Evolutionary conservation across 2,113 vertebrate species (phyloP).

Genomic region (Oncorhynchus gorbuscha): DNA sequence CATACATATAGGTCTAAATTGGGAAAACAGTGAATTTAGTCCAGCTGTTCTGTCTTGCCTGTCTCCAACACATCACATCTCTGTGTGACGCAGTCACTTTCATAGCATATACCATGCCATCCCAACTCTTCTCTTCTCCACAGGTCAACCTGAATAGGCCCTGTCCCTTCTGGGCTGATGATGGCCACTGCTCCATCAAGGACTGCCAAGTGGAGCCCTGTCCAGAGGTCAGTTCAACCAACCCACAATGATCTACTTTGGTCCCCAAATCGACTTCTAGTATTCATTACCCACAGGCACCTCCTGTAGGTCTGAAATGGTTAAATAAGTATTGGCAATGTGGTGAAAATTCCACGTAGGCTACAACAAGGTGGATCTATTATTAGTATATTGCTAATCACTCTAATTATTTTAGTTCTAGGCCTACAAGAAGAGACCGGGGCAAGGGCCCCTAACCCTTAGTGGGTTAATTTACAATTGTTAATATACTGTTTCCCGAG

Average conservation of each 20-base stretch:
- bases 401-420: background rate
- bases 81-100: too few species aligned
- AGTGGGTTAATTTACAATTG: too few species aligned
- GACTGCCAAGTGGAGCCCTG: slow-evolving; percentile 96
- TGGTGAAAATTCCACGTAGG: background rate
- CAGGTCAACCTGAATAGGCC: slow-evolving; percentile 95
- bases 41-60: too few species aligned
- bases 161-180: slow-evolving; percentile 94
- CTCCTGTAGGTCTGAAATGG: background rate
- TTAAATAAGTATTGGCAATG: background rate
- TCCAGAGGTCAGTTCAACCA: slow-evolving; percentile 83
- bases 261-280: background rate
- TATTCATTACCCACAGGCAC: too few species aligned
- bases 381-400: background rate
- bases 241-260: background rate
- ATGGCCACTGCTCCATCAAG: slow-evolving; percentile 93
- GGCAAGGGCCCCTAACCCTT: background rate
- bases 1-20: too few species aligned
- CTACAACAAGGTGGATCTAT: background rate
- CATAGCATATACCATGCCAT: too few species aligned
- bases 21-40: too few species aligned
- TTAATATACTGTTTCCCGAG: too few species aligned
- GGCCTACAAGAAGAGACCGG: background rate
- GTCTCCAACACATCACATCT: too few species aligned
- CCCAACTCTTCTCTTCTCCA: slow-evolving; percentile 4